A percentile compares a stretch with the other conserved stretches of the same genome.
phyloP scores from a whole-genome alignment of 2,113 vertebrate species.

The Alexandromys fortis region DNA sequence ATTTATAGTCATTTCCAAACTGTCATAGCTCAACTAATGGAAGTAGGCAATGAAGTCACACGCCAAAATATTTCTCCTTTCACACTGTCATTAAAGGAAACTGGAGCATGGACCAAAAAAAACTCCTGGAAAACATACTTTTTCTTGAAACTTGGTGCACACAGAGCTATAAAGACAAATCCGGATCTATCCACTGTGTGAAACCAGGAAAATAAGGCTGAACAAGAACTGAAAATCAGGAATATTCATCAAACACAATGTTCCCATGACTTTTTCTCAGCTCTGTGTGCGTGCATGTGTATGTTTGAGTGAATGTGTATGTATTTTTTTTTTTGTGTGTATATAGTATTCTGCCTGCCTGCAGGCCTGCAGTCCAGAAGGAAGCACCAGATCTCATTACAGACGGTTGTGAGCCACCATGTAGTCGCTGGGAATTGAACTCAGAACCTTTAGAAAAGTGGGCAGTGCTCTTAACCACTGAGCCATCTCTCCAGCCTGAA shows the following conservation, averaged over 20 bases:
- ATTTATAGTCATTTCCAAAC: constrained; percentile 51
- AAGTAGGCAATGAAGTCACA: not conserved
- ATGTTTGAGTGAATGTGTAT: too few relatives aligned
- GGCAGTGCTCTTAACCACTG: too few relatives aligned
- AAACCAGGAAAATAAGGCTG: constrained; percentile 41
- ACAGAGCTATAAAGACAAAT: constrained; percentile 40
- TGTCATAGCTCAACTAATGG: constrained; percentile 11
- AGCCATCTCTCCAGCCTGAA: too few relatives aligned
- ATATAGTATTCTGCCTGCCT: too few relatives aligned
- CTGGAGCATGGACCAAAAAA: constrained; percentile 28
- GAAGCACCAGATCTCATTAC: too few relatives aligned
- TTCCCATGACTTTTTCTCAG: constrained; percentile 27
- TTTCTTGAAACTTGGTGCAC: not conserved
- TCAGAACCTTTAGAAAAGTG: too few relatives aligned
- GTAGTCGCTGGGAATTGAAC: too few relatives aligned
- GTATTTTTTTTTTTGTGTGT: not conserved
- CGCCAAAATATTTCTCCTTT: not conserved
- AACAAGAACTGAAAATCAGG: constrained; percentile 34
- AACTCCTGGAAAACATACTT: constrained; percentile 28
- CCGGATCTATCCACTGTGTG: not conserved
- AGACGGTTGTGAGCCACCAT: too few relatives aligned
- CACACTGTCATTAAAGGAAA: not conserved
- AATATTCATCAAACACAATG: not conserved
- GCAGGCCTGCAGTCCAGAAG: too few relatives aligned
- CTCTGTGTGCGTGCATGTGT: not conserved